These are phyloP conservation scores for Panthera leo DNA, from an alignment of 2,113 vertebrate species.

Conservation along the genomic window DNA sequence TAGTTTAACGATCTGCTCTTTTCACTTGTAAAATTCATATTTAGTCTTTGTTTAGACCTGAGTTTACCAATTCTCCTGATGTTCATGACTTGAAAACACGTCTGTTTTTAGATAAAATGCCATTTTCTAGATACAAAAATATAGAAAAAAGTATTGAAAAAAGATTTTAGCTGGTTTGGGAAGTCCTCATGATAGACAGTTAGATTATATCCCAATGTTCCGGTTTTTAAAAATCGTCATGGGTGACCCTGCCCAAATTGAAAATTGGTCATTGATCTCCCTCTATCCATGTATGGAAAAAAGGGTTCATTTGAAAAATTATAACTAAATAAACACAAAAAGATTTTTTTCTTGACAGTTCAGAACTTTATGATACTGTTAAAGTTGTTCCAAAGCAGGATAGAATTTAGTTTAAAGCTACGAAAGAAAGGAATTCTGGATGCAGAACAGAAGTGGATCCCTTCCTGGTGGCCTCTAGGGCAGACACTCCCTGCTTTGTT, in stretches of 20 bases:
- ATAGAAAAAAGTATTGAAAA: background rate
- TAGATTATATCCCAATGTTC: background rate
- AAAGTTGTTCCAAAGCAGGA: background rate
- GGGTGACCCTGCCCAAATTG: background rate
- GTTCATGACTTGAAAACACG: background rate
- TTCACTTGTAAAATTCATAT: background rate
- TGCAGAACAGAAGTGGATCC: background rate
- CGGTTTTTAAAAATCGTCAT: background rate
- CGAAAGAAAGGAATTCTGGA: background rate
- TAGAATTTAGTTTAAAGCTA: background rate
- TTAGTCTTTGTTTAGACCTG: background rate
- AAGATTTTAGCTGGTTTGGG: background rate
- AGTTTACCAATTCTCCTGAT: background rate
- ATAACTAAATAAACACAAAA: background rate
- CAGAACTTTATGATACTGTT: background rate
- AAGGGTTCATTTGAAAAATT: background rate
- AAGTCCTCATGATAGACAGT: background rate
- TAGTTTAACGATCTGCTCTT: background rate
- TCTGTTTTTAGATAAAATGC: background rate
- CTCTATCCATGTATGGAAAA: background rate
- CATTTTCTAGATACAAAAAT: background rate
- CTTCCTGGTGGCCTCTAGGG: background rate
- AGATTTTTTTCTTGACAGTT: background rate
- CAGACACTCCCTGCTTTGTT: background rate
- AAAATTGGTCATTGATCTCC: background rate